Percentiles rank a stretch among this genome's conserved stretches.
Evolutionary conservation across 2,888 invertebrate species (phyloP).

Genomic region (Coecobrya sp.): DNA sequence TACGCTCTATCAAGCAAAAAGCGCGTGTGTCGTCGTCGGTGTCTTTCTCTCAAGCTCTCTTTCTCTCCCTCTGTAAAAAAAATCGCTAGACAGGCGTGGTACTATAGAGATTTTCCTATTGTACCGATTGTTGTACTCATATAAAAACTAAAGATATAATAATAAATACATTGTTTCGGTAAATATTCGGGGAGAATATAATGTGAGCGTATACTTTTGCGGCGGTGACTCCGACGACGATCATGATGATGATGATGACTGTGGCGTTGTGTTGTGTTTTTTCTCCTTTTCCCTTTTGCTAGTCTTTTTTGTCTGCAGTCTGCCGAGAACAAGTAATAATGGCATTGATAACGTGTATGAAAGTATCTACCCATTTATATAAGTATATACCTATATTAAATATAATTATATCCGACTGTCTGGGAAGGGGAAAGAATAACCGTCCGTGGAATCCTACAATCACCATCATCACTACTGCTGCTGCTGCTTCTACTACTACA

Average conservation of each 20-base stretch:
- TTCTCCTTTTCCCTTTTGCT: constrained; percentile 17
- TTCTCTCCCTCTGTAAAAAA: constrained; percentile 32
- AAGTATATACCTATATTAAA: neutral
- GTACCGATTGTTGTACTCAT: neutral
- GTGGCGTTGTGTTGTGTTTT: constrained; percentile 35
- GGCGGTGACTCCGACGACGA: neutral
- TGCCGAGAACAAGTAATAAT: constrained; percentile 67
- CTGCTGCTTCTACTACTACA: constrained; percentile 3
- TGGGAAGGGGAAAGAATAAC: constrained; percentile 32
- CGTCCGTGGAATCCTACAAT: neutral
- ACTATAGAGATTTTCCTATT: constrained; percentile 44
- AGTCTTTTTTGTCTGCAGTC: constrained; percentile 68
- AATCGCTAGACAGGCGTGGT: constrained; percentile 76
- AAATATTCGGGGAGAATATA: constrained; percentile 15
- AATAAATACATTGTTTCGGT: constrained; percentile 46
- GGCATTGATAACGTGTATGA: constrained; percentile 64
- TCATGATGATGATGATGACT: neutral
- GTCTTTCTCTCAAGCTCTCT: constrained; percentile 21
- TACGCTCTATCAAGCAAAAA: constrained; percentile 44
- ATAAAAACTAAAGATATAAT: constrained; percentile 7
- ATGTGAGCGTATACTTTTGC: constrained; percentile 11
- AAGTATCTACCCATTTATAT: constrained; percentile 23
- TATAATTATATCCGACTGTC: neutral
- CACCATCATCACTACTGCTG: neutral
- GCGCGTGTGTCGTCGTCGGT: constrained; percentile 50